Evolutionary conservation across 2,113 vertebrate genomes (phyloP).

Genomic region (Poicephalus meyeri): DNA sequence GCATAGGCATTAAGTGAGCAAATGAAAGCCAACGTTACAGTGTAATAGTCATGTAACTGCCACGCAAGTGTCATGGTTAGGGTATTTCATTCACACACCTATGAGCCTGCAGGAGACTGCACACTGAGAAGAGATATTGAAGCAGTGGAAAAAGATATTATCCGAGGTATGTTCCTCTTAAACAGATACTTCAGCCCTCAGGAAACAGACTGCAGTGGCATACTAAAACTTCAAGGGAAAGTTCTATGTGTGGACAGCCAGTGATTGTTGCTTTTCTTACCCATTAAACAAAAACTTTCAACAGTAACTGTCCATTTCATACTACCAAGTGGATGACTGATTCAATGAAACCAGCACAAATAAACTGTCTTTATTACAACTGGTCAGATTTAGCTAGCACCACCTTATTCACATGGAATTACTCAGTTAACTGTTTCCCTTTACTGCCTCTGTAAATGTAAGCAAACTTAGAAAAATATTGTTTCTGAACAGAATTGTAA

Average conservation of each 20-base stretch:
- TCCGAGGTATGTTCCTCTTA: too few relatives aligned
- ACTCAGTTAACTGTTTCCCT: background rate
- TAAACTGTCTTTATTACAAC: background rate
- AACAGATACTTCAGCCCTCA: background rate
- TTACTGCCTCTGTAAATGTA: background rate
- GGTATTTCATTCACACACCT: background rate
- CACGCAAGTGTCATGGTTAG: rapidly evolving
- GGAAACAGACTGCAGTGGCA: background rate
- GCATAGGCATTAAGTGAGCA: background rate
- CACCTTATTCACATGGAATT: background rate
- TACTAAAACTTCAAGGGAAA: background rate
- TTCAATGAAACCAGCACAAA: background rate
- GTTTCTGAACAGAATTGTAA: background rate
- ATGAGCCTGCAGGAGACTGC: background rate
- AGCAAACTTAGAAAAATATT: background rate
- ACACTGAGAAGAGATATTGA: background rate
- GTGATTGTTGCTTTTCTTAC: background rate
- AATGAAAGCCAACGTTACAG: background rate
- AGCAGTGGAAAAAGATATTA: background rate
- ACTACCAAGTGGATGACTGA: background rate
- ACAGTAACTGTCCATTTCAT: background rate
- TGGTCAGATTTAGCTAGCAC: background rate
- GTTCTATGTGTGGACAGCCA: background rate
- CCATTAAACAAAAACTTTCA: background rate
- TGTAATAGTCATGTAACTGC: background rate